phyloP scores from a whole-genome alignment of 2,113 vertebrate genomes.

The Nothocercus julius region DNA sequence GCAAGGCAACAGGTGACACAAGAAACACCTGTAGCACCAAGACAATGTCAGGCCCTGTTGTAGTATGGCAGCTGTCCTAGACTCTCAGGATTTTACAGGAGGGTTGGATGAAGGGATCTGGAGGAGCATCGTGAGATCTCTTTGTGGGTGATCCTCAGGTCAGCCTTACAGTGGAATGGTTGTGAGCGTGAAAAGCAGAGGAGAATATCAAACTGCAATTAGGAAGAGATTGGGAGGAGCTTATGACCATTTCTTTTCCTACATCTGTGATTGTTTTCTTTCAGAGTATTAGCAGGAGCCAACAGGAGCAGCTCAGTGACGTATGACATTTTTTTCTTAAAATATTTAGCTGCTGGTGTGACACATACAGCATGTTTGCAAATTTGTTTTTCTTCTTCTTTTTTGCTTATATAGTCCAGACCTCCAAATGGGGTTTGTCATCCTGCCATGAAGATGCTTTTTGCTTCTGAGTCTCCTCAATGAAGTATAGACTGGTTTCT shows the following conservation, averaged over 20 bases:
- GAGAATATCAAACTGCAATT: neutral
- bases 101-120: neutral
- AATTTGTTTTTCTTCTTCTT: neutral
- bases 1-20: neutral
- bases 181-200: neutral
- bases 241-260: neutral
- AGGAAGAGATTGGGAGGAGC: neutral
- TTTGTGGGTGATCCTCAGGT: neutral
- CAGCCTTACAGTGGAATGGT: accelerated
- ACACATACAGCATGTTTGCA: neutral
- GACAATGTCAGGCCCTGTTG: neutral
- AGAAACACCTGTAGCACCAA: neutral
- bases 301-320: neutral
- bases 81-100: neutral
- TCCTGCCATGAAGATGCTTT: neutral
- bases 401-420: neutral
- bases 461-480: neutral
- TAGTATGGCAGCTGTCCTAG: neutral
- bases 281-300: neutral
- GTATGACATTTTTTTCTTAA: neutral
- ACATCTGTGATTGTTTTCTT: neutral
- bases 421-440: neutral
- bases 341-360: neutral
- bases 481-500: neutral
- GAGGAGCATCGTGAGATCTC: neutral